A percentile compares a stretch with the other conserved stretches of the same genome.
Evolutionary conservation across 2,113 vertebrate species (phyloP).

Genomic region (Galbula dea): DNA sequence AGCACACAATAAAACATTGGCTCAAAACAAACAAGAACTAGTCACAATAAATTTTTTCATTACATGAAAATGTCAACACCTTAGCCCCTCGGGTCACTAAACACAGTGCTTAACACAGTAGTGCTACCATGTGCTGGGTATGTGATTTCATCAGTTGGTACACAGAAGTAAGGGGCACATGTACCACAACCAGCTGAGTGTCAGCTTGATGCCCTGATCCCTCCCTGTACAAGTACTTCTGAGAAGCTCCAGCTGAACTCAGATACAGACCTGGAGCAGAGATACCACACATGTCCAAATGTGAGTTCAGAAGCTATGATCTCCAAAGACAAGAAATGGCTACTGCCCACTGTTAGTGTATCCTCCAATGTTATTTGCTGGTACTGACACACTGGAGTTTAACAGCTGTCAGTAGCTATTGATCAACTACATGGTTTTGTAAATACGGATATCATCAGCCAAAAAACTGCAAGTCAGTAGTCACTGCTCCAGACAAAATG

Average conservation of each 20-base stretch:
- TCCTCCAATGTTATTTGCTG: neutral
- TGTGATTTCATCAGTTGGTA: neutral
- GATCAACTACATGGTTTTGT: neutral
- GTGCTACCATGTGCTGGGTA: accelerated
- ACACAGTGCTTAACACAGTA: neutral
- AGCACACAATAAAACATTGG: neutral
- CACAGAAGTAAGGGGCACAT: accelerated
- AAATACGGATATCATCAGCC: neutral
- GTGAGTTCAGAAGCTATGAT: accelerated
- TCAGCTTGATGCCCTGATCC: neutral
- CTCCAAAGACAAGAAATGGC: neutral
- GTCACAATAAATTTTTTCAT: neutral
- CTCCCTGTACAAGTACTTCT: neutral
- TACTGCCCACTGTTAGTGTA: accelerated
- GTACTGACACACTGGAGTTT: neutral
- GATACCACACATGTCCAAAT: accelerated
- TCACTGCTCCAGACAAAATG: neutral
- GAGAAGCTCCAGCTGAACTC: neutral
- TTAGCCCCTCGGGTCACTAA: neutral
- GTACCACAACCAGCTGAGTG: neutral
- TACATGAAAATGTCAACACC: neutral
- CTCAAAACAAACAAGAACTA: neutral
- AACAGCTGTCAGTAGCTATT: neutral
- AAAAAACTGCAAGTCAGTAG: neutral
- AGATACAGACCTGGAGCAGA: neutral